Evolutionary conservation across 2,797 vertebrate genomes (phyloP).

Genomic region (Falco berigora): DNA sequence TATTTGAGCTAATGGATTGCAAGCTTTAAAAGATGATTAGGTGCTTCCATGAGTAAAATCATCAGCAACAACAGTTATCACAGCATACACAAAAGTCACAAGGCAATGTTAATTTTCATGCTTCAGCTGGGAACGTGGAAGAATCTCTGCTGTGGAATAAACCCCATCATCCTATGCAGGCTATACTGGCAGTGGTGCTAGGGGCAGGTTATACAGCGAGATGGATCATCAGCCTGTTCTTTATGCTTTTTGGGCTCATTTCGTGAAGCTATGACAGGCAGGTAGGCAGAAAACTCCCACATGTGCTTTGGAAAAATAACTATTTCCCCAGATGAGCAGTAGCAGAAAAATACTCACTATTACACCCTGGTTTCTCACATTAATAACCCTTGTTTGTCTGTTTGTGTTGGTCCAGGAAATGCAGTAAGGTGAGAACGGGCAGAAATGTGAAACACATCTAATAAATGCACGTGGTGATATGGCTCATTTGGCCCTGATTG

Average conservation of each 20-base stretch:
- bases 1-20: neutral
- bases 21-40: neutral
- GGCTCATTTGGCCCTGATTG: neutral
- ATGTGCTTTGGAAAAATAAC: neutral
- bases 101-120: neutral
- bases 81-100: neutral
- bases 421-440: neutral
- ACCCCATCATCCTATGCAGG: neutral
- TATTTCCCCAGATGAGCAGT: neutral
- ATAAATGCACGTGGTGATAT: neutral
- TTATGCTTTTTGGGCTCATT: neutral
- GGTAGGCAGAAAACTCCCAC: constrained; percentile 6
- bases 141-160: neutral
- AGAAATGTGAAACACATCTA: neutral
- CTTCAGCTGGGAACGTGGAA: neutral
- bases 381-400: neutral
- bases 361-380: neutral
- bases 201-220: neutral
- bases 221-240: neutral
- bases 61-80: neutral
- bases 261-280: neutral
- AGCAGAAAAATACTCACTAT: neutral
- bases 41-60: neutral
- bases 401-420: neutral
- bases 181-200: neutral